Evolutionary conservation across 2,888 invertebrate species (phyloP), one percentile per base, ranked within the genome.

Genomic region (Ophion obscuratus): DNA sequence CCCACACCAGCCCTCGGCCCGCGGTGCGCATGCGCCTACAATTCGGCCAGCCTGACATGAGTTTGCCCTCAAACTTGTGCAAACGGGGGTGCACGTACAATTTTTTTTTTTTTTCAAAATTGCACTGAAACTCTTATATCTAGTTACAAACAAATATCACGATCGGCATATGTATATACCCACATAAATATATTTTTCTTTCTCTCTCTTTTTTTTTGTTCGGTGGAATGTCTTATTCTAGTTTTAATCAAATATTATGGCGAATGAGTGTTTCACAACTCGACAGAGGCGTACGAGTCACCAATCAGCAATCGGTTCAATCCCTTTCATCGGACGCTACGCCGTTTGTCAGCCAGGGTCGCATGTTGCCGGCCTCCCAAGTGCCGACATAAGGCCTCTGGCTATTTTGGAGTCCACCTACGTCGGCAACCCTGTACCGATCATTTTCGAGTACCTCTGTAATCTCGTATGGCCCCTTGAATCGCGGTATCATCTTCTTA

Each of bases 391-490:
- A 83, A 1, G 66, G 79, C n/a, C 36, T 66, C 24, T 83, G 85
- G 10, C 79, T 74, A 62, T 74, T 79, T 75, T 85, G 79, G 31
- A 68, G 53, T 1, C 74, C 83, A 7, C 81, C 81, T 4, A 79
- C 75, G 59, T 83, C 85, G 75, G 31, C 79, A 36, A n/a, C 68
- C 75, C 70, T 73, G 64, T 87, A 88, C 40, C 87, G 73, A 53
- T 88, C 85, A 20, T 85, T 78, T 53, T 31, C 36, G 14, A 88
- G 73, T 5, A 80, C 61, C 20, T 82, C 71, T 5, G 67, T 74
- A 14, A 88, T 76, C 57, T 81, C 83, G 75, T 87, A 85, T 4
- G 85, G 88, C 9, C 88, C 87, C 66, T 85, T 87, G 47, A 82
- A 85, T 47, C 75, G 74, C 10, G 83, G 85, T 36, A 85, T 78